A percentile compares a stretch with the other conserved stretches of the same genome.
Conservation (phyloP, 2,113 vertebrate species). For the Ploceus nigricollis region DNA sequence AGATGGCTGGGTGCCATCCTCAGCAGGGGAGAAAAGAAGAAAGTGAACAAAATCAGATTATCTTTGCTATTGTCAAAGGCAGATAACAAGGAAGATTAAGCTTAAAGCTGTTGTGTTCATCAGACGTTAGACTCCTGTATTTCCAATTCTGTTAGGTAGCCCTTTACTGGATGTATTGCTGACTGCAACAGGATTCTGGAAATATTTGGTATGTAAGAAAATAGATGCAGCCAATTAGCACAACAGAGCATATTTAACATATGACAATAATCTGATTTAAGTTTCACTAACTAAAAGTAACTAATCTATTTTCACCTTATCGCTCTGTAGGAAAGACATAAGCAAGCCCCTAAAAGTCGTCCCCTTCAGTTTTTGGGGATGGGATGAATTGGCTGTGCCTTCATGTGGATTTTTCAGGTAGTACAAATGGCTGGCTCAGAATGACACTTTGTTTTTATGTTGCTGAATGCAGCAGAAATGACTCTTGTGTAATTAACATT, state of each 20-base stretch:
- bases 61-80: constrained; percentile 18
- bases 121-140: background rate
- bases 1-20: background rate
- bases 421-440: background rate
- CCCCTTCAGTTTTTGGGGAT: background rate
- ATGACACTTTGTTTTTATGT: background rate
- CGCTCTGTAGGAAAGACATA: background rate
- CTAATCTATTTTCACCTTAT: background rate
- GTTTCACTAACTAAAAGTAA: background rate
- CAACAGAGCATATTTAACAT: background rate
- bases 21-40: constrained; percentile 3
- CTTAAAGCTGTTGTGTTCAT: background rate
- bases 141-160: background rate
- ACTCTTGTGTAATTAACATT: fast-evolving
- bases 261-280: background rate
- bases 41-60: constrained; percentile 10
- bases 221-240: background rate
- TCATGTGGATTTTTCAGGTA: background rate
- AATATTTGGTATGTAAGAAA: background rate
- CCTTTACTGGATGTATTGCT: background rate
- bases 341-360: background rate
- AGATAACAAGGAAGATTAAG: constrained; percentile 5
- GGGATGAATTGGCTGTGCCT: background rate
- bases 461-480: background rate
- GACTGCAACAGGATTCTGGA: background rate